phyloP scores from a whole-genome alignment of 2,888 invertebrate species.

The Cepaea hortensis region DNA sequence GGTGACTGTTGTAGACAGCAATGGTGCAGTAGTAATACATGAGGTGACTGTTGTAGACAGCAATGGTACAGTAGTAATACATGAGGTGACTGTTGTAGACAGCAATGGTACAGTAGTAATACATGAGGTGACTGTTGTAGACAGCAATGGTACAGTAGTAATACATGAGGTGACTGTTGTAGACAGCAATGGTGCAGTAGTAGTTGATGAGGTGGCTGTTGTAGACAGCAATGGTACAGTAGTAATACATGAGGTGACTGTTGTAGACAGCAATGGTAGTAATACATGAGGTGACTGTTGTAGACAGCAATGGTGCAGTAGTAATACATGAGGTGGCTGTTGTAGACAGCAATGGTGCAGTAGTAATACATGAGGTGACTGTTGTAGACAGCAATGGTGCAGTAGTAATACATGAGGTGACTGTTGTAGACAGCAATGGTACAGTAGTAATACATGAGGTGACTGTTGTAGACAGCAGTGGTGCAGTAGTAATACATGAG shows the following conservation, averaged over 20 bases:
- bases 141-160: neutral
- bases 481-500: neutral
- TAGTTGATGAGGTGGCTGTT: too few species aligned
- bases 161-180: neutral
- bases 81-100: neutral
- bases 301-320: neutral
- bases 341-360: neutral
- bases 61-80: neutral
- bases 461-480: neutral
- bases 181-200: neutral
- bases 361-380: neutral
- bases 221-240: too few species aligned
- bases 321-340: neutral
- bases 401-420: neutral
- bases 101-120: neutral
- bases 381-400: neutral
- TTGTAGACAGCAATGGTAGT: neutral
- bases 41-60: neutral
- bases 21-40: neutral
- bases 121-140: neutral
- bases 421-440: neutral
- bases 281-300: neutral
- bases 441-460: neutral
- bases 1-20: neutral
- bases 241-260: neutral